These are phyloP conservation scores for Muscidifurax raptorellus DNA, from an alignment of 1,140 invertebrate species.

Conservation along the genomic window DNA sequence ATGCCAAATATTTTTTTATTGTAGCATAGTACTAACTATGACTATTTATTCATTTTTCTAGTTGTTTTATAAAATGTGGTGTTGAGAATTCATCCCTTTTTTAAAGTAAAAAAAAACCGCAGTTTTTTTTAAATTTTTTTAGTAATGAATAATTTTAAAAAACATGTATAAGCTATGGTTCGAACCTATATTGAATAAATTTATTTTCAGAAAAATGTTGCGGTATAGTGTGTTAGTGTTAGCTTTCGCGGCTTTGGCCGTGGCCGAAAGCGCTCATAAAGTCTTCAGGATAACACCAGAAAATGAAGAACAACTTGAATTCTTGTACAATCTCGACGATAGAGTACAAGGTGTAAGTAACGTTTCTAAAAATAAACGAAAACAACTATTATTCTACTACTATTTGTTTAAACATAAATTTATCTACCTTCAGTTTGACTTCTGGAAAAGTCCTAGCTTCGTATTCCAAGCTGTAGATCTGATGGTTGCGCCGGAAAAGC, in stretches of 20 bases:
- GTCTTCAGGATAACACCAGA: slow-evolving; percentile 73
- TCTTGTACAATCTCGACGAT: slow-evolving; percentile 66
- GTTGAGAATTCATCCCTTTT: too few relatives aligned
- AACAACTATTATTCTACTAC: too few relatives aligned
- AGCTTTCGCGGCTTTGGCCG: slow-evolving; percentile 44
- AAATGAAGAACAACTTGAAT: slow-evolving; percentile 64
- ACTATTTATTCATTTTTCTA: background rate
- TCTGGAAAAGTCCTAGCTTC: slow-evolving; percentile 61
- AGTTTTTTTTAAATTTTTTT: background rate
- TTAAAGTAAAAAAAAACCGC: too few relatives aligned
- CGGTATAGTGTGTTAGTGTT: background rate
- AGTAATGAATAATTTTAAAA: background rate
- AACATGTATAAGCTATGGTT: background rate
- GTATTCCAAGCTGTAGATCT: slow-evolving; percentile 59
- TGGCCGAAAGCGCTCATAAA: slow-evolving; percentile 69
- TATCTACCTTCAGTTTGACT: slow-evolving; percentile 24
- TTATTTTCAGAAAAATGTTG: background rate
- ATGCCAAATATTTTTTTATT: background rate
- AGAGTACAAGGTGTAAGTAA: slow-evolving; percentile 53
- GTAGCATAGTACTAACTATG: too few relatives aligned
- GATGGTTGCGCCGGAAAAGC: slow-evolving; percentile 64
- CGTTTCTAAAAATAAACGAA: too few relatives aligned
- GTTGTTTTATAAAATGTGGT: background rate
- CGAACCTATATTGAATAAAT: background rate
- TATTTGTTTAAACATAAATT: too few relatives aligned